Conservation (phyloP, 2,888 invertebrate species). For the Atrina japonica region DNA sequence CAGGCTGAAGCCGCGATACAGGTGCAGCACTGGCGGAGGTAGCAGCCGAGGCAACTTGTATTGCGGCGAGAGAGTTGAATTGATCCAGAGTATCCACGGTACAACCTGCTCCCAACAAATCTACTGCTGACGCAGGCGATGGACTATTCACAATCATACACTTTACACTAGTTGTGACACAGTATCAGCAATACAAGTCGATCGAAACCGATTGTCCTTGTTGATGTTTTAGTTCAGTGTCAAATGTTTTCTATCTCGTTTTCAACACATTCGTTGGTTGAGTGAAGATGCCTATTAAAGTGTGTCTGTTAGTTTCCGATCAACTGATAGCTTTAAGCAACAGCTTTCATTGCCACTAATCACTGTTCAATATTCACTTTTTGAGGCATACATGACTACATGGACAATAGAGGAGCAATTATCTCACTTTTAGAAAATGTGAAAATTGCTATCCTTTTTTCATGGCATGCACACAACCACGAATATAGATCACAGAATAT, state of each 20-base stretch:
- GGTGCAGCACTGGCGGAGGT: slow-evolving; percentile 45
- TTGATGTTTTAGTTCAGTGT: no score
- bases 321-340: slow-evolving; percentile 12
- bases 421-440: slow-evolving; percentile 34
- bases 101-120: slow-evolving; percentile 34
- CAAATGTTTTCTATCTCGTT: not conserved
- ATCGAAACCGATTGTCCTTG: no score
- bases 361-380: slow-evolving; percentile 32
- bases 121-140: slow-evolving; percentile 23
- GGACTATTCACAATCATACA: slow-evolving; percentile 18
- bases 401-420: slow-evolving; percentile 39
- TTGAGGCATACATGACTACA: slow-evolving; percentile 12
- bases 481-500: slow-evolving; percentile 8
- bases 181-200: no score
- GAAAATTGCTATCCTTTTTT: slow-evolving; percentile 35
- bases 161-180: not conserved
- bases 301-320: slow-evolving; percentile 12
- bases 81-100: slow-evolving; percentile 43
- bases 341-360: slow-evolving; percentile 26
- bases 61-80: slow-evolving; percentile 43
- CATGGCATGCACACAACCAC: slow-evolving; percentile 12
- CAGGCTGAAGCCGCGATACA: slow-evolving; percentile 35
- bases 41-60: slow-evolving; percentile 48
- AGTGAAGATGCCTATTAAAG: slow-evolving; percentile 12
- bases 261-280: slow-evolving; percentile 14